phyloP scores from a whole-genome alignment of 2,888 invertebrate species.

The Sinhomidia bicolor region DNA sequence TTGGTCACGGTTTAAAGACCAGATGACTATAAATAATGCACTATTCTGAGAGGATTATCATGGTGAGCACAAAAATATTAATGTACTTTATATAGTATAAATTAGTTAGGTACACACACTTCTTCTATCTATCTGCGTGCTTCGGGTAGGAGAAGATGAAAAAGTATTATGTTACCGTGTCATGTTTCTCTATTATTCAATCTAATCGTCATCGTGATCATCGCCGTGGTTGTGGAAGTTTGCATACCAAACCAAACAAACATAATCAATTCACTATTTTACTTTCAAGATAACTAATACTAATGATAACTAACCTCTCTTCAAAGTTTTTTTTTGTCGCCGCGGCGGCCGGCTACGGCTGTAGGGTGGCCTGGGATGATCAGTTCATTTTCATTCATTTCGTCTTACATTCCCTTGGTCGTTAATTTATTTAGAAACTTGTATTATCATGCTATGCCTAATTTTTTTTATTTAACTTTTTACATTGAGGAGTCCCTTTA shows the following conservation, averaged over 20 bases:
- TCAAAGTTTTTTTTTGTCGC: neutral
- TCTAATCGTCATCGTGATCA: neutral
- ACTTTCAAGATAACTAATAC: neutral
- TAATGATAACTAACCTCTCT: conserved; percentile 4
- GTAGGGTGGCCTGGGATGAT: neutral
- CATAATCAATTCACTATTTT: neutral
- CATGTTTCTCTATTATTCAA: conserved; percentile 19
- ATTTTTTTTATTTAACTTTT: neutral
- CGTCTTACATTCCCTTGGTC: neutral
- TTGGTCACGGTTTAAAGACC: conserved; percentile 71
- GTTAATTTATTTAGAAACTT: conserved; percentile 1
- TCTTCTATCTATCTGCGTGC: too few relatives aligned
- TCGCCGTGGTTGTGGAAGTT: neutral
- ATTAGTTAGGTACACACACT: too few relatives aligned
- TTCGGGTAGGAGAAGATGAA: too few relatives aligned
- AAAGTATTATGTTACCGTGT: neutral
- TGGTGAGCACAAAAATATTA: neutral
- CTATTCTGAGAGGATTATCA: conserved; percentile 1
- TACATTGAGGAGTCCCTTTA: conserved; percentile 6
- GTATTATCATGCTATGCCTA: conserved; percentile 8
- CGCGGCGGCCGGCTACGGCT: neutral
- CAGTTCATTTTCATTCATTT: too few relatives aligned
- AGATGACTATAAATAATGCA: conserved; percentile 12
- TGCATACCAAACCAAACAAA: neutral
- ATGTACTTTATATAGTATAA: too few relatives aligned